Evolutionary conservation across 2,113 vertebrate species (phyloP), one percentile per base, ranked within the genome.

Genomic region (Neodontobutis hainanensis): DNA sequence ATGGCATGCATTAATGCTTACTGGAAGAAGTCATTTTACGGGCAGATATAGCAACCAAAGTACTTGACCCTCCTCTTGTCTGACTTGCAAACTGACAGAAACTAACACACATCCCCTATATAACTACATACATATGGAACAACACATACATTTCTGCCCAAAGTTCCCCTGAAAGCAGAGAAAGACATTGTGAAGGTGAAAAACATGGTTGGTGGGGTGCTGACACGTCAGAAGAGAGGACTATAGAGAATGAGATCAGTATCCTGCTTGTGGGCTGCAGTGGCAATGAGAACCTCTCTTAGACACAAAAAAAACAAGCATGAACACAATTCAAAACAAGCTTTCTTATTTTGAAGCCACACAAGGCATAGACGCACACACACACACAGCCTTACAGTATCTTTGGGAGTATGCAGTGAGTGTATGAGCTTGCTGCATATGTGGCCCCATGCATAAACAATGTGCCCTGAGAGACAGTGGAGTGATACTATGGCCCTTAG

Each of bases 401-500:
- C 83, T 85, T 78, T 84, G 80, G 71, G 71, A 83, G 83, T 77
- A 73, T 86, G 73, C 78, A 82, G 80, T 47, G 46, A 81, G 76
- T 67, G 70, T 73, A 78, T 84, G 80, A 72, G 78, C 61, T 74
- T 79, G 81, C 80, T 85, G 85, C 81, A 89, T 83, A 87, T 84
- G 85, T 86, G 87, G 80, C 84, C 84, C 87, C 85, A 90, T 89
- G 89, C 85, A 90, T 88, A 89, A 90, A 90, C 85, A 90, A 89
- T 88, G 87, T 85, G 85, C 89, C 88, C 83, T 85, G 82, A 87
- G 85, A 91, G 88, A 87, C 84, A 82, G 76, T 82, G 67, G 74
- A 90, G 73, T 86, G 85, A 87, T 87, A 90, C 89, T 84, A 82
- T 79, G 89, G 85, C 89, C 91, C 87, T 88, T 75, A 86, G 87